Evolutionary conservation across 1,140 invertebrate genomes (phyloP).

Genomic region (Saccostrea glomerata): DNA sequence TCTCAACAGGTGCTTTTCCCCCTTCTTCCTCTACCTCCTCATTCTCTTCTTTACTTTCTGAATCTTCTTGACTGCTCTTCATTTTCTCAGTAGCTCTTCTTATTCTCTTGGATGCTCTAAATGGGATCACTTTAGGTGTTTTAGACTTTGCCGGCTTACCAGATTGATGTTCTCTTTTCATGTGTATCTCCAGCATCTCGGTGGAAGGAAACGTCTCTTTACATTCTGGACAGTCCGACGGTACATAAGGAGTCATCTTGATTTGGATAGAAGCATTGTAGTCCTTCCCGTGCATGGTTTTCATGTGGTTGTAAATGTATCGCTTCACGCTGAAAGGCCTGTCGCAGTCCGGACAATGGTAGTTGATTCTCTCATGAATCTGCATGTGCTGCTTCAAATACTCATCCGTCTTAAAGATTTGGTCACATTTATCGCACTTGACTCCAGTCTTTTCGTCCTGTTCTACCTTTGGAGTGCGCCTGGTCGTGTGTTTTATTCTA

Average conservation of each 20-base stretch:
- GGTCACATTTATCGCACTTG: not conserved
- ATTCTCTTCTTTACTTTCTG: not conserved
- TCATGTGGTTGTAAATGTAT: conserved; percentile 38
- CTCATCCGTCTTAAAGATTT: conserved; percentile 30
- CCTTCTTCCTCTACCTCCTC: not conserved
- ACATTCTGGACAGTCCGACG: conserved; percentile 14
- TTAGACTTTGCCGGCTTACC: not conserved
- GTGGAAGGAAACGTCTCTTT: not conserved
- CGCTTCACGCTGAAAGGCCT: conserved; percentile 32
- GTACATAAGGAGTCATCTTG: conserved; percentile 19
- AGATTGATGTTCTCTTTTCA: conserved; percentile 21
- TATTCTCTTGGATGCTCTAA: not conserved
- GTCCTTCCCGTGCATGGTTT: conserved; percentile 11
- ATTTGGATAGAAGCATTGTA: conserved; percentile 20
- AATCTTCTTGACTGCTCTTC: not conserved
- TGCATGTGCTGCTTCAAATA: conserved; percentile 32
- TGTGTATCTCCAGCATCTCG: conserved; percentile 19
- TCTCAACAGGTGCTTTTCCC: not conserved
- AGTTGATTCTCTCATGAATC: conserved; percentile 5
- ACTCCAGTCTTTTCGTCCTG: not conserved
- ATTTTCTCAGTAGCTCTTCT: not conserved
- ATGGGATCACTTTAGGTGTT: not conserved
- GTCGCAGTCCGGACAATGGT: conserved; percentile 32
- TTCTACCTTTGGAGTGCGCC: conserved; percentile 1
- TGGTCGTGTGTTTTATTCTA: not conserved